A percentile compares a stretch with the other conserved stretches of the same genome.
Evolutionary conservation across 2,797 vertebrate species (phyloP).

Genomic region (Paramormyrops hopkinsi): DNA sequence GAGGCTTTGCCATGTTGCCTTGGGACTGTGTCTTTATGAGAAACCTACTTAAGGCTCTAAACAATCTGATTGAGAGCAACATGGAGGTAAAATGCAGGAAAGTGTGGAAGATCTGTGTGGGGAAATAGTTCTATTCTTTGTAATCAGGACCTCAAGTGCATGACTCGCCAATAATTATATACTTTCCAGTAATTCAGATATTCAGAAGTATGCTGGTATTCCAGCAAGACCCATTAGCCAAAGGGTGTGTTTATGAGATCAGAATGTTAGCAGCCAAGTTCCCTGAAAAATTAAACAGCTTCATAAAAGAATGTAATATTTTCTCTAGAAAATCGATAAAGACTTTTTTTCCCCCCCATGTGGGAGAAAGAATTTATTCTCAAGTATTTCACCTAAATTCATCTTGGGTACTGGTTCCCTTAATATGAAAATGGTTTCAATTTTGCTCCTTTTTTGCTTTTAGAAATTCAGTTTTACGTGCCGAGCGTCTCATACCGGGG

Average conservation of each 20-base stretch:
- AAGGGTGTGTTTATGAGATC: neutral
- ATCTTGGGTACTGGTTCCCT: neutral
- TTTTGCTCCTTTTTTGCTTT: neutral
- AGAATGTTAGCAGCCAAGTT: neutral
- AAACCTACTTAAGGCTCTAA: conserved; percentile 23
- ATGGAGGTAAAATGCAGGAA: neutral
- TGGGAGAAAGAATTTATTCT: neutral
- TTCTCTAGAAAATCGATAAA: neutral
- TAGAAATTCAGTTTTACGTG: neutral
- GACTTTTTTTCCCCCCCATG: neutral
- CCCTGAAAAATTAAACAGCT: conserved; percentile 2
- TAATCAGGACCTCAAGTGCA: conserved; percentile 3
- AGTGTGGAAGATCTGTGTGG: neutral
- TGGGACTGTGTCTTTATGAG: conserved; percentile 20
- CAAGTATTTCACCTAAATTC: neutral
- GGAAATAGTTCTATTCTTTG: neutral
- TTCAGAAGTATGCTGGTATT: neutral
- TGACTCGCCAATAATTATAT: neutral
- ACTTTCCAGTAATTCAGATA: neutral
- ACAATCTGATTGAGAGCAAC: neutral
- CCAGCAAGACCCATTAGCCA: neutral
- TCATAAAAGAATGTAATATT: conserved; percentile 7
- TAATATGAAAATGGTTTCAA: conserved; percentile 20
- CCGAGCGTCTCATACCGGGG: neutral
- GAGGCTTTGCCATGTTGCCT: neutral